These are phyloP conservation scores for Nephila pilipes DNA, from an alignment of 1,140 invertebrate genomes.

Conservation along the genomic window DNA sequence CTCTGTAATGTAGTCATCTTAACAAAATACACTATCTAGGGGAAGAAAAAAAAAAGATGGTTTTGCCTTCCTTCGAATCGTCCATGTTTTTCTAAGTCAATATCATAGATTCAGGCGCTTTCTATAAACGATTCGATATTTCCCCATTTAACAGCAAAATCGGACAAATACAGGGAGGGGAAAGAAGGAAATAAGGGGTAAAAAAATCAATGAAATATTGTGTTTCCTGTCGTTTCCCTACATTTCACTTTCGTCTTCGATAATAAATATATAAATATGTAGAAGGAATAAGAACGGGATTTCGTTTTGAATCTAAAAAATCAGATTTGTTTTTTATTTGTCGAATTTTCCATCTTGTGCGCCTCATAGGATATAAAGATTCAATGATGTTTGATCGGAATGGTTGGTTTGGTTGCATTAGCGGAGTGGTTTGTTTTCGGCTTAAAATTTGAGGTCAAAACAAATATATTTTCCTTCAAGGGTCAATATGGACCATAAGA, in stretches of 20 bases:
- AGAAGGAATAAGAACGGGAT: background rate
- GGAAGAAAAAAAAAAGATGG: background rate
- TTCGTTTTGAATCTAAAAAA: conserved; percentile 38
- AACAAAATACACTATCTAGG: conserved; percentile 13
- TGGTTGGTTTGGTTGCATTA: conserved; percentile 10
- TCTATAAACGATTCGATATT: conserved; percentile 68
- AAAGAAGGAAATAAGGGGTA: conserved; percentile 13
- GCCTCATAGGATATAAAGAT: background rate
- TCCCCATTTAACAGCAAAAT: conserved; percentile 68
- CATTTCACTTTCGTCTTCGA: conserved; percentile 15
- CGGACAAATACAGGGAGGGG: conserved; percentile 60
- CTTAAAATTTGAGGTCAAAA: background rate
- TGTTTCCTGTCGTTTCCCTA: conserved; percentile 30
- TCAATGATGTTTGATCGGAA: conserved; percentile 47
- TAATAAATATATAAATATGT: conserved; percentile 42
- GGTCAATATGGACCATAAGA: too few relatives aligned
- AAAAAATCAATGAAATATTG: conserved; percentile 54
- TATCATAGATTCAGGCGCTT: conserved; percentile 37
- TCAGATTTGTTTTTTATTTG: background rate
- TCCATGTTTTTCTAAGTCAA: conserved; percentile 57
- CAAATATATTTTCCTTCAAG: background rate
- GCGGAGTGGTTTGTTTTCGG: background rate
- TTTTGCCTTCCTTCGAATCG: background rate
- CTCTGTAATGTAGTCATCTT: conserved; percentile 29
- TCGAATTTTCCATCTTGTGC: background rate